Base-by-base conservation (phyloP, 2,797 vertebrate genomes). In the Notoglanidium macrostoma region DNA sequence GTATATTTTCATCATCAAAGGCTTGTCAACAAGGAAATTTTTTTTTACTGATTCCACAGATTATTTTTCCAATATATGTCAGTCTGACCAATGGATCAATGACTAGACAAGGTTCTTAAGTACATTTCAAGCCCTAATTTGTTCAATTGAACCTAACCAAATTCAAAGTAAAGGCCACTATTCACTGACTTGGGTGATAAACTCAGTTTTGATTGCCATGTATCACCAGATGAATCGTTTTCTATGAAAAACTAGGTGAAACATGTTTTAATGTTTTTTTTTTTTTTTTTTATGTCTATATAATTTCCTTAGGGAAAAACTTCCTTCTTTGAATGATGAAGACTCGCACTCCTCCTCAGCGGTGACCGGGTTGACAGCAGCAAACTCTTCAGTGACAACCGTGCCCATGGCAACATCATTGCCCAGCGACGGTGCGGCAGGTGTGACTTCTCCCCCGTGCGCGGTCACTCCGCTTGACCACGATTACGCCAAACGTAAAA, bases 401-500 rank as follows among this genome's bases (percentile, higher is more conserved):
- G 40, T 10, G 15, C 63, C 67, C 21, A 32, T 49, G 19, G 61
- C 51, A 12, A 51, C 89, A 35, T 40, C 88, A 3, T 54, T 89
- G 77, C 35, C 84, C 12, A 46, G 82, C 95, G 94, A 95, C 94
- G 97, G 95, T 3, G 97, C 97, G 93, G 97, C 98, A 99, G 98
- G 98, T 99, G 97, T 99, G 97, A 97, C 97, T 96, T 98, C 98
- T 93, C 98, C 98, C 96, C 97, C 97, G 96, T 99, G 98, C 93
- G 97, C 96, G 96, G 97, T 98, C 95, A 97, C 98, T 95, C 98
- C 98, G 92, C 97, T 98, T 97, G 98, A 99, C 98, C 98, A 99
- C 93, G 98, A 99, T 99, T 99, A 99, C 98, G 97, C 97, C 97
- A 99, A 99, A 97, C 98, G 98, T 97, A 99, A 99, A 99, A 98